A percentile compares a stretch with the other conserved stretches of the same genome.
Evolutionary conservation across 1,140 invertebrate species (phyloP).

Genomic region (Phymastichus coffea): DNA sequence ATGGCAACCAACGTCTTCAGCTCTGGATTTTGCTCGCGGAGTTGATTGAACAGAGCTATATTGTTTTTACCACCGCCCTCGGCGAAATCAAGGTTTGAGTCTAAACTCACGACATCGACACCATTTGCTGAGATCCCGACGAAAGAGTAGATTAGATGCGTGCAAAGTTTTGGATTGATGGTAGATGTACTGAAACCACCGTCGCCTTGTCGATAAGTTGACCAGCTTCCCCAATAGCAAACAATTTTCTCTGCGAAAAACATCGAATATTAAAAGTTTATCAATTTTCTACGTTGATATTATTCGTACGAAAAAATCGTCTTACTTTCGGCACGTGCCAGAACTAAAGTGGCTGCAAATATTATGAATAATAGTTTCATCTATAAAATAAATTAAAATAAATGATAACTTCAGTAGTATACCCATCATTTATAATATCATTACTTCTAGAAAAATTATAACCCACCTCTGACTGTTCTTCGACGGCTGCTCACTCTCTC

Average conservation of each 20-base stretch:
- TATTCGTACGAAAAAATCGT: no score
- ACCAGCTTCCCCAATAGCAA: conserved; percentile 76
- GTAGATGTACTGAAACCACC: conserved; percentile 62
- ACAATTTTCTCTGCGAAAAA: conserved; percentile 36
- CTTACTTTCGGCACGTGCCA: no score
- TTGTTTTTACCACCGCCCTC: conserved; percentile 48
- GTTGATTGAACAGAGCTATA: conserved; percentile 55
- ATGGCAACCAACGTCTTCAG: conserved; percentile 71
- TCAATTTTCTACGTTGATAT: no score
- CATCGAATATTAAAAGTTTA: no score
- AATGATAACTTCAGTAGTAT: no score
- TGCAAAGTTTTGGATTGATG: conserved; percentile 70
- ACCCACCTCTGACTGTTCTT: no score
- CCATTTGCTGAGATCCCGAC: conserved; percentile 61
- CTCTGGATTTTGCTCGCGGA: conserved; percentile 65
- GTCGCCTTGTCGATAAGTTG: conserved; percentile 63
- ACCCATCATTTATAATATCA: no score
- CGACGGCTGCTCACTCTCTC: no score
- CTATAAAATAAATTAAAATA: no score
- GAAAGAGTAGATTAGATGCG: conserved; percentile 74
- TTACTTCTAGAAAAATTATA: no score
- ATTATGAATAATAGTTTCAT: no score
- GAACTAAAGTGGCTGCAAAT: no score
- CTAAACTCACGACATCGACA: conserved; percentile 42
- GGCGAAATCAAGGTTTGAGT: conserved; percentile 16